Conservation (phyloP, 2,797 vertebrate species). For the Manis pentadactyla region DNA sequence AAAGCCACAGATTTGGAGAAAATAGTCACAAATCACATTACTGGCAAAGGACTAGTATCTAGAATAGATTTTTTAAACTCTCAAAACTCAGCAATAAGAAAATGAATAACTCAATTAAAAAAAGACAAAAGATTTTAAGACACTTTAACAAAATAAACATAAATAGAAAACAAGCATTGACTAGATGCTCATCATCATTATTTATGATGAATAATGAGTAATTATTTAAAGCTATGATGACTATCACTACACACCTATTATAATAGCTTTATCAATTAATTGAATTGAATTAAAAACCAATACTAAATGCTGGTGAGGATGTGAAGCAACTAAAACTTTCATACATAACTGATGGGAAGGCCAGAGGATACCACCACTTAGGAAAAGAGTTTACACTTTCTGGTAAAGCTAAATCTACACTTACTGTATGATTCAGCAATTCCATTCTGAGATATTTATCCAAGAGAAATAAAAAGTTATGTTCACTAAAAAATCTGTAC, state of each 20-base stretch:
- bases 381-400: background rate
- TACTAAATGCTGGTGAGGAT: background rate
- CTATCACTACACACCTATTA: background rate
- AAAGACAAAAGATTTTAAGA: background rate
- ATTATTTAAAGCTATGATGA: background rate
- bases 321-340: background rate
- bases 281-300: background rate
- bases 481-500: background rate
- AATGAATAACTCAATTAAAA: background rate
- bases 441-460: background rate
- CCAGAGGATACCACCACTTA: background rate
- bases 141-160: background rate
- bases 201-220: background rate
- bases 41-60: background rate
- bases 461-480: background rate
- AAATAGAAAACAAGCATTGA: background rate
- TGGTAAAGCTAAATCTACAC: background rate
- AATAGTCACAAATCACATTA: background rate
- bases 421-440: constrained; percentile 1
- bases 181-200: background rate
- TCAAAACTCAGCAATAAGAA: background rate
- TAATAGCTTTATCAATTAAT: background rate
- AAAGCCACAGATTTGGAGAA: background rate
- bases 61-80: background rate
- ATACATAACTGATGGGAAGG: background rate